These are phyloP conservation scores for Drosophila ambigua DNA, from an alignment of 1,140 invertebrate species.

Conservation along the genomic window DNA sequence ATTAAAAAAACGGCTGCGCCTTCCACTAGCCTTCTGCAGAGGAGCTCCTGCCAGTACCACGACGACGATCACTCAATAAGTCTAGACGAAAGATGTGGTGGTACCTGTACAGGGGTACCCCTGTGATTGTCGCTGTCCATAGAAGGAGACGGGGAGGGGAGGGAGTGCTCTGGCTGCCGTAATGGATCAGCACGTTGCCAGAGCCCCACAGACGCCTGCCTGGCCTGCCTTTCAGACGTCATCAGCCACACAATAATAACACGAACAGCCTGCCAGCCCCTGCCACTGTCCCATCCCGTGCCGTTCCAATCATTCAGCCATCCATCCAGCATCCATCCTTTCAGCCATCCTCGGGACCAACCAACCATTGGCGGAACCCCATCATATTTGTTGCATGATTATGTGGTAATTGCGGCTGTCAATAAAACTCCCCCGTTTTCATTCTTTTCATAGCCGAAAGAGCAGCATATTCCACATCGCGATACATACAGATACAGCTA, in stretches of 20 bases:
- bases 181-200: constrained; percentile 78
- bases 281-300: too few relatives aligned
- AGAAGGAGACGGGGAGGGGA: background rate
- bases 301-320: too few relatives aligned
- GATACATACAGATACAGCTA: background rate
- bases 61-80: constrained; percentile 77
- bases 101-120: constrained; percentile 54
- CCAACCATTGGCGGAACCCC: constrained; percentile 19
- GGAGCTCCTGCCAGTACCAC: constrained; percentile 67
- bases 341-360: too few relatives aligned
- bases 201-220: constrained; percentile 47
- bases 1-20: constrained; percentile 81
- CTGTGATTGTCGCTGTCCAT: constrained; percentile 69
- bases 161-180: constrained; percentile 49
- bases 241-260: constrained; percentile 57
- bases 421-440: constrained; percentile 83
- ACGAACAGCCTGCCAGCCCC: constrained; percentile 7
- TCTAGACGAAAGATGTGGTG: constrained; percentile 68
- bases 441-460: constrained; percentile 78
- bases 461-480: constrained; percentile 58
- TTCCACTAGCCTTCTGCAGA: constrained; percentile 50
- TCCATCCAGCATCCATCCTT: constrained; percentile 18
- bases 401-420: constrained; percentile 83
- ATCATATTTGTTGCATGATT: constrained; percentile 83
- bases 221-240: constrained; percentile 61